Evolutionary conservation across 2,113 vertebrate genomes (phyloP), one percentile per base, ranked within the genome.

Genomic region (Channa argus): DNA sequence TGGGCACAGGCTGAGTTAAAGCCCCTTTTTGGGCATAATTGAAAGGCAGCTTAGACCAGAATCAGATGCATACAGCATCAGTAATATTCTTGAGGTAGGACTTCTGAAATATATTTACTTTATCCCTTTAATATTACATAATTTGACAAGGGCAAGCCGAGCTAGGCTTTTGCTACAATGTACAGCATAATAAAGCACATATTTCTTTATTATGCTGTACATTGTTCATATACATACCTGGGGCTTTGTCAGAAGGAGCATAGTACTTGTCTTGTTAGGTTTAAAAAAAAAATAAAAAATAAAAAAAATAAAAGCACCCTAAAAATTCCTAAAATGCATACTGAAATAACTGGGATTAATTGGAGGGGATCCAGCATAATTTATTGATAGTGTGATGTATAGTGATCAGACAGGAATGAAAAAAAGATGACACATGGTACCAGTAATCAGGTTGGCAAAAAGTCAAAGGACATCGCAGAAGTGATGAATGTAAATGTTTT

Each of bases 401-500:
- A 36, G 38, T 8, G 15, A 47, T 33, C 44, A 38, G 24, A 65
- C 24, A 43, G 15, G 46, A 59, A 52, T 7, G 3, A 33, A 13
- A 24, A 8, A n/a, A 61, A 10, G 39, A 54, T 34, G 46, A 47
- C 13, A 9, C 41, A 12, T 11, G 33, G 41, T 4, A 54, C 24
- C 15, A 4, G 36, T 12, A 13, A 2, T 12, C 33, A 53, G n/a
- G 15, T 24, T 0, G 38, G 38, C 49, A 13, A 2, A n/a, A 14
- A 62, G 10, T 60, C 67, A 36, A 58, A 44, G 6, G 49, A 50
- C 41, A 15, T 13, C 13, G 6, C 13, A 55, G 55, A 44, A 13
- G 11, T 63, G 60, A 63, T 73, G 45, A 37, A 56, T 70, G 46
- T 61, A 45, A 24, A 62, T 60, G 47, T 50, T 49, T 49, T 46